phyloP scores from a whole-genome alignment of 92 coral and sea anemone species.

The Siderastrea radians region DNA sequence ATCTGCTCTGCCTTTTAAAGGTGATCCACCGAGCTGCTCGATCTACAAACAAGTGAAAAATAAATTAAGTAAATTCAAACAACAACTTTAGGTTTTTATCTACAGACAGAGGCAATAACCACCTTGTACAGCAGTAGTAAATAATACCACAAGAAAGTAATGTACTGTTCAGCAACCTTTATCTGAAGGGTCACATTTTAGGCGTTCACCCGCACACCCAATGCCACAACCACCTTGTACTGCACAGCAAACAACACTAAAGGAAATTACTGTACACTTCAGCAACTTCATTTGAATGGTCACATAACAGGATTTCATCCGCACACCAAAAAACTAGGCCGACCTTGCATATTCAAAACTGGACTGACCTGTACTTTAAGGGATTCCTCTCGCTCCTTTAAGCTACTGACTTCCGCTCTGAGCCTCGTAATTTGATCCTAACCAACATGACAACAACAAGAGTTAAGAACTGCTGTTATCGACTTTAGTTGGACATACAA shows the following conservation, averaged over 20 bases:
- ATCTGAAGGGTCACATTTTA: not conserved
- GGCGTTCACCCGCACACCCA: not conserved
- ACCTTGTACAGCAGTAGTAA: not conserved
- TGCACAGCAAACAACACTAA: not conserved
- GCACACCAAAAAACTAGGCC: not conserved
- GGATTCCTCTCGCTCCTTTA: slow-evolving; percentile 85
- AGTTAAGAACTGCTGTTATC: not conserved
- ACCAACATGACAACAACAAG: not conserved
- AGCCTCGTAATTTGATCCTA: slow-evolving; percentile 92
- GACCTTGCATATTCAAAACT: not conserved
- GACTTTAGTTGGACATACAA: no score
- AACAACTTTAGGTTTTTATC: not conserved
- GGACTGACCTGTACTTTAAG: slow-evolving; percentile 77
- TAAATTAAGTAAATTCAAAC: not conserved
- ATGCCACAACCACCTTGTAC: not conserved
- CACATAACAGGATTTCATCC: not conserved
- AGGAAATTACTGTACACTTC: not conserved
- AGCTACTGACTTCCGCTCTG: slow-evolving; percentile 77
- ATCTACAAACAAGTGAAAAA: slow-evolving; percentile 44
- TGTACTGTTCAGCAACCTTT: no score
- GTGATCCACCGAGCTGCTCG: slow-evolving; percentile 83
- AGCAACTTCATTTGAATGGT: not conserved
- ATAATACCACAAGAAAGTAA: not conserved
- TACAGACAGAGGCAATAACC: not conserved
- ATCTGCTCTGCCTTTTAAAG: slow-evolving; percentile 69